phyloP scores from a whole-genome alignment of 2,888 invertebrate species.

The Eristalis intricaria region DNA sequence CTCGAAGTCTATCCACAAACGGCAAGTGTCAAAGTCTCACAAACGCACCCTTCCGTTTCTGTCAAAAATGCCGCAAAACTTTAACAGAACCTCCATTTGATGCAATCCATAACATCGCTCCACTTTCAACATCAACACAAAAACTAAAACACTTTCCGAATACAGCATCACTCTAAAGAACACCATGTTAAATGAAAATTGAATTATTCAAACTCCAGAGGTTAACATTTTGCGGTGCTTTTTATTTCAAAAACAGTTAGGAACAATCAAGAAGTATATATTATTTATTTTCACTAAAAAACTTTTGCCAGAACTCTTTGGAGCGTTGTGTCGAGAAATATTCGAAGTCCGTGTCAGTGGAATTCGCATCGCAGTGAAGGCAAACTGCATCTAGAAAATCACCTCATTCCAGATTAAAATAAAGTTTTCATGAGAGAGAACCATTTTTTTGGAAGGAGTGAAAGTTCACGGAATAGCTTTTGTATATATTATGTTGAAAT shows the following conservation, averaged over 20 bases:
- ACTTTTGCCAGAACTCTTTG: neutral
- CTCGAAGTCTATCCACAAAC: no score
- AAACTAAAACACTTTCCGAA: neutral
- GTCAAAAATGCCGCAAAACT: no score
- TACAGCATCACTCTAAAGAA: neutral
- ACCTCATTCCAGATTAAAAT: neutral
- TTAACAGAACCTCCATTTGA: no score
- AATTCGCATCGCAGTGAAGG: neutral
- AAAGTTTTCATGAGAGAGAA: neutral
- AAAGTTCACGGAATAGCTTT: neutral
- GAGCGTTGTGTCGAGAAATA: neutral
- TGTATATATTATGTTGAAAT: neutral
- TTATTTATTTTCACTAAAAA: neutral
- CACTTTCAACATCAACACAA: neutral
- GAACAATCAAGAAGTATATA: constrained; percentile 1
- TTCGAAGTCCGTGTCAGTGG: neutral
- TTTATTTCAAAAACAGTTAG: neutral
- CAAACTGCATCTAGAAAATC: neutral
- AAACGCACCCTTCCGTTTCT: no score
- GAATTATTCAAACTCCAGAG: neutral
- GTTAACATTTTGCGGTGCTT: neutral
- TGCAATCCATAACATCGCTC: no score
- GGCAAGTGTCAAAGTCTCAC: no score
- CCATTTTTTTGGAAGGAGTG: neutral
- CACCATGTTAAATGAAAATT: neutral